Evolutionary conservation across 23 tunicate species (phyloP).

Genomic region (Pegea sp.): DNA sequence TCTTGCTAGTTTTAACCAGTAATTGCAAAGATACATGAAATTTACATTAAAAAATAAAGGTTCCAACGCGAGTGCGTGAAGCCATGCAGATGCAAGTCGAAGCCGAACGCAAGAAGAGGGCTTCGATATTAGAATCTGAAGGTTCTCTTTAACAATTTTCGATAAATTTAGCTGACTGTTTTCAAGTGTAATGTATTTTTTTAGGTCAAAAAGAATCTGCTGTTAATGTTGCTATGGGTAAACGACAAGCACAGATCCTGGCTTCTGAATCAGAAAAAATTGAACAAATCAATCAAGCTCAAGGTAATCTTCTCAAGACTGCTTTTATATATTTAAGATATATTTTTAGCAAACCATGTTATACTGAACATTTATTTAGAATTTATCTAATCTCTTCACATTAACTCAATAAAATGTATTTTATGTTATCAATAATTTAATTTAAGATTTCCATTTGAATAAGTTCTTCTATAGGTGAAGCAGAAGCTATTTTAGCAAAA

Average conservation of each 20-base stretch:
- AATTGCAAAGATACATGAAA: not conserved
- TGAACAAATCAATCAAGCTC: constrained; percentile 80
- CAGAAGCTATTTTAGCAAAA: constrained; percentile 65
- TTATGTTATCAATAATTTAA: not conserved
- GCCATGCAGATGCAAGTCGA: constrained; percentile 99
- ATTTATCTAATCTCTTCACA: no score
- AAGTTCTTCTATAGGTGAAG: constrained; percentile 33
- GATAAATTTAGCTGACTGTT: no score
- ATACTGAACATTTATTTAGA: not conserved
- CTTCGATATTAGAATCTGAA: constrained; percentile 72
- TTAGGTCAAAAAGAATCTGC: constrained; percentile 69
- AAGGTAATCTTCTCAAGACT: constrained; percentile 18
- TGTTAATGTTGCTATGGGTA: constrained; percentile 78
- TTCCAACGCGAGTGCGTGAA: constrained; percentile 69
- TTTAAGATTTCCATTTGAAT: not conserved
- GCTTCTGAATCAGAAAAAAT: constrained; percentile 83
- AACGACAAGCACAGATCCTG: constrained; percentile 70
- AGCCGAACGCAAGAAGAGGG: constrained; percentile 90
- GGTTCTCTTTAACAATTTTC: no score
- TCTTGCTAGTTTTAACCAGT: not conserved
- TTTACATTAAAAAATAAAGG: no score
- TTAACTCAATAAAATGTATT: no score
- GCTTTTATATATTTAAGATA: not conserved
- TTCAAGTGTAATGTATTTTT: no score
- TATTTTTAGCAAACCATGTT: not conserved